Percentiles rank a stretch among this genome's conserved stretches.
phyloP scores from a whole-genome alignment of 1,140 invertebrate species.

The Lepidostoma basale region DNA sequence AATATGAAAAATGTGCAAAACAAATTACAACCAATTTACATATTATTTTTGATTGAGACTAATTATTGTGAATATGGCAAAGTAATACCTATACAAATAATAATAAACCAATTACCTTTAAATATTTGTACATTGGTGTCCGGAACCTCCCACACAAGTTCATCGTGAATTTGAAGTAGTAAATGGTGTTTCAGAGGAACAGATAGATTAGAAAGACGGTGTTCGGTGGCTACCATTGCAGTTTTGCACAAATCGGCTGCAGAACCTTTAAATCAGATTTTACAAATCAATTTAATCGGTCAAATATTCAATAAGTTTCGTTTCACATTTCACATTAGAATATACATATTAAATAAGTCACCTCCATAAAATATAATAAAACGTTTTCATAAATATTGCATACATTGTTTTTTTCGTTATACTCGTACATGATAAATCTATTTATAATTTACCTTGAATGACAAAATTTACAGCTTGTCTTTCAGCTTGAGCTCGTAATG shows the following conservation, averaged over 20 bases:
- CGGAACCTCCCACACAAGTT: constrained; percentile 63
- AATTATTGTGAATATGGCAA: no score
- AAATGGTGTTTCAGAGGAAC: constrained; percentile 48
- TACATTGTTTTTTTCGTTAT: neutral
- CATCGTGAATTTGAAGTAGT: constrained; percentile 67
- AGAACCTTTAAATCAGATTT: constrained; percentile 55
- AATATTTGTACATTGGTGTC: constrained; percentile 45
- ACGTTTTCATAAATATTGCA: neutral
- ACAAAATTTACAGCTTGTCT: constrained; percentile 67
- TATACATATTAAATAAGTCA: neutral
- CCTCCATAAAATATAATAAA: neutral
- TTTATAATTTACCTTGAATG: constrained; percentile 60
- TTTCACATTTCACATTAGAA: no score
- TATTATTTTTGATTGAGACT: no score
- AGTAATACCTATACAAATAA: no score
- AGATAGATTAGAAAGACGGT: constrained; percentile 42
- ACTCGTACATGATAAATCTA: neutral
- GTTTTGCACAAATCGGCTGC: constrained; percentile 67
- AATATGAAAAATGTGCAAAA: no score
- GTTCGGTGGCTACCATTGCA: constrained; percentile 61
- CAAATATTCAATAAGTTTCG: neutral
- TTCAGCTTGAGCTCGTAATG: constrained; percentile 57
- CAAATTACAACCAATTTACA: no score
- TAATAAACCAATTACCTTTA: constrained; percentile 49
- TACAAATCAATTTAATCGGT: neutral